Evolutionary conservation across 2,888 invertebrate genomes (phyloP).

Genomic region (Venusia cambrica): DNA sequence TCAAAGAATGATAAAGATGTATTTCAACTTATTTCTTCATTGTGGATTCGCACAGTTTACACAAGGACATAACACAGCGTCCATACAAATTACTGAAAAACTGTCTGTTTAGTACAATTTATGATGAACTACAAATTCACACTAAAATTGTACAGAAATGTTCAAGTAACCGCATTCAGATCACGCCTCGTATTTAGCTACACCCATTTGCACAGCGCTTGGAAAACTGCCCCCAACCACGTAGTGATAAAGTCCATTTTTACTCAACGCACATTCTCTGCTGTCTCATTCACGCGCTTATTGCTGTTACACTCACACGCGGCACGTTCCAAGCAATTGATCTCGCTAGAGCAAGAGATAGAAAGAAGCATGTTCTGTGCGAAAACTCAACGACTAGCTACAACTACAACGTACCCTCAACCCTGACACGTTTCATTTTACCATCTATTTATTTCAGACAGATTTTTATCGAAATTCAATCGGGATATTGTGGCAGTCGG

Average conservation of each 20-base stretch:
- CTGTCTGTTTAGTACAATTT: no score
- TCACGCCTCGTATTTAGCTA: no score
- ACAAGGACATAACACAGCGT: constrained; percentile 1
- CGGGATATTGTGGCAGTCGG: not conserved
- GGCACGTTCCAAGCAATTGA: constrained; percentile 14
- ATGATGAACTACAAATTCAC: no score
- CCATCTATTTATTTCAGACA: constrained; percentile 11
- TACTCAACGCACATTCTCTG: constrained; percentile 14
- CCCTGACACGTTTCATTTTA: constrained; percentile 15
- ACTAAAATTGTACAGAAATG: no score
- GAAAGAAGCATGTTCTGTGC: constrained; percentile 18
- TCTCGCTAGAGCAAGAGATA: constrained; percentile 15
- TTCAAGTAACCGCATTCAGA: no score
- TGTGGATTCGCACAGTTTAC: constrained; percentile 22
- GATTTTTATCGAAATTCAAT: constrained; percentile 6
- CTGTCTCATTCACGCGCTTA: constrained; percentile 14
- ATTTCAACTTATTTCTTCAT: constrained; percentile 21
- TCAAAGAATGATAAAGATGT: constrained; percentile 33
- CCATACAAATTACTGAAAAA: no score
- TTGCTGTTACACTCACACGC: constrained; percentile 11
- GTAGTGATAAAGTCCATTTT: constrained; percentile 11
- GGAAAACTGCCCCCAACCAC: constrained; percentile 8
- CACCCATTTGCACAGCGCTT: constrained; percentile 6
- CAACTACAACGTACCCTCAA: constrained; percentile 21
- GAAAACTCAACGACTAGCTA: constrained; percentile 25